phyloP scores from a whole-genome alignment of 2,113 vertebrate species.

The Podarcis muralis region DNA sequence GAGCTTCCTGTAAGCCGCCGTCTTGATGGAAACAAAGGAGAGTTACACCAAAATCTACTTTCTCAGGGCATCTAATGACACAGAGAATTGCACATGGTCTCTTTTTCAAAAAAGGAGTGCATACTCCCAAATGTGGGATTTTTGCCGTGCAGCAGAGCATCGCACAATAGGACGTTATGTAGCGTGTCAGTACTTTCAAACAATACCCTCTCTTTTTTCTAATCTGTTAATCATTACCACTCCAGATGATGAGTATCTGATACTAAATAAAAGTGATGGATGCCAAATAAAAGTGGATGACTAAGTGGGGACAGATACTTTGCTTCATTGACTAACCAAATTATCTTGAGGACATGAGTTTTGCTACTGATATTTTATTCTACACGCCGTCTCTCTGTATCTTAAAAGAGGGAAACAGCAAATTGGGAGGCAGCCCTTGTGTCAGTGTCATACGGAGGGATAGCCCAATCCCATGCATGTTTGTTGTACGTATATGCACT shows the following conservation, averaged over 20 bases:
- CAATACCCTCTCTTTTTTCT: conserved; percentile 52
- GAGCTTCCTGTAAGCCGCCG: not conserved
- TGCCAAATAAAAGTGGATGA: conserved; percentile 60
- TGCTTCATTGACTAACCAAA: conserved; percentile 75
- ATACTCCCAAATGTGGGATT: conserved; percentile 24
- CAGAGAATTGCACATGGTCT: conserved; percentile 24
- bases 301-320: conserved; percentile 56
- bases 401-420: conserved; percentile 60
- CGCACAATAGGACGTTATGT: conserved; percentile 43
- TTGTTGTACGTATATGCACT: not conserved
- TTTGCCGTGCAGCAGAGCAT: conserved; percentile 55
- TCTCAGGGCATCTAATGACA: conserved; percentile 20
- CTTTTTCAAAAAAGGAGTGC: conserved; percentile 47
- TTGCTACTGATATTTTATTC: conserved; percentile 65
- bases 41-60: conserved; percentile 44
- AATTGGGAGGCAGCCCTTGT: conserved; percentile 58
- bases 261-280: conserved; percentile 75
- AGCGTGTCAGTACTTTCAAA: conserved; percentile 63
- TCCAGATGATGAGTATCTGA: conserved; percentile 74
- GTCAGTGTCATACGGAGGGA: rapidly evolving
- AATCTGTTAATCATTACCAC: conserved; percentile 58
- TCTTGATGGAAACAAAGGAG: conserved; percentile 25
- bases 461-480: not conserved
- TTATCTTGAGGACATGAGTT: conserved; percentile 74
- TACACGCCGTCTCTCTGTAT: conserved; percentile 62